Evolutionary conservation across 2,888 invertebrate species (phyloP), one percentile per base, ranked within the genome.

Genomic region (Choreutis nemorana): DNA sequence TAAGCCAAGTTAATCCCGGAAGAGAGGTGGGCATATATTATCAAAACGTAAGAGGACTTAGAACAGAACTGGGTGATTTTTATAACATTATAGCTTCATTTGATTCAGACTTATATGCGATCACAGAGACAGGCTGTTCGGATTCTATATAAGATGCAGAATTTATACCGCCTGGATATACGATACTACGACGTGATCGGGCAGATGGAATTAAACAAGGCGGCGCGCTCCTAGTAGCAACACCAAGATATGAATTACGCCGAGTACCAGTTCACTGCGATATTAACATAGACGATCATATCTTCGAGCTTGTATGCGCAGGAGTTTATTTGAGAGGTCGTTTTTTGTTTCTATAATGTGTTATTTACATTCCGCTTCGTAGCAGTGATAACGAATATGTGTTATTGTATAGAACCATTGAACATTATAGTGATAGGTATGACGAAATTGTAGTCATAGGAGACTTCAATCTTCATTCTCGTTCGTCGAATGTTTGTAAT

Each of bases 41-140:
- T 16, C 38, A 41, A 21, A 41, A 41, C 20, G 34, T 32, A 1
- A 23, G 41, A 18, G 39, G 38, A 8, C 35, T 41, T 8, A 24
- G 39, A 11, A 40, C 39, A 12, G 41, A 41, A 26, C 16, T 32
- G 6, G 23, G 30, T 7, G 11, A 21, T n/a, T 33, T 40, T 33
- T 14, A 13, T 5, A 18, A 4, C 5, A 25, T 18, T 10, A 10
- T 43, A 4, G 12, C 13, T 9, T 24, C 36, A 2, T 37, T 33
- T 7, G 18, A 22, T 5, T 31, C 34, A 3, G 38, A 43, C 24
- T 28, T 42, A n/a, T 32, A 35, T 24, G 40, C 33, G 8, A 33
- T 37, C 14, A 37, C 37, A 0, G 35, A 37, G 20, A 32, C 32
- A 1, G 35, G 37, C 1, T 29, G 26, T 6, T 33, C 33, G 23